phyloP scores from a whole-genome alignment of 2,888 invertebrate species.

The Hymenopus coronatus region DNA sequence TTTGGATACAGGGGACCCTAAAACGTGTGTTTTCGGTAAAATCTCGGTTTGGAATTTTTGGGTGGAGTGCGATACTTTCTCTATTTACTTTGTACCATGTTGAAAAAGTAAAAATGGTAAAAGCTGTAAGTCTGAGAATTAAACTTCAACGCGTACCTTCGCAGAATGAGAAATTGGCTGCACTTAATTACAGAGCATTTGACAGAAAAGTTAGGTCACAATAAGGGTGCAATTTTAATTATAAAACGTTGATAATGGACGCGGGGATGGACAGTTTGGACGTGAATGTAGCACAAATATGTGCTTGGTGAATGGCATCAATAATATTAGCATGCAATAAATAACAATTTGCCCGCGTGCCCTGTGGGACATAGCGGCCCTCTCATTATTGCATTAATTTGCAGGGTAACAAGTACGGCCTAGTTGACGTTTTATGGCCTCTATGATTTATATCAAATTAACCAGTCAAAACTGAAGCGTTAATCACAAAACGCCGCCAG shows the following conservation, averaged over 20 bases:
- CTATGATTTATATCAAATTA: constrained; percentile 2
- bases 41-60: too few species aligned
- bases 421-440: not conserved
- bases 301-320: not conserved
- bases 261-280: not conserved
- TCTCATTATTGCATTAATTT: constrained; percentile 1
- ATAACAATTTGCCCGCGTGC: not conserved
- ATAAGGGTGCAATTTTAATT: not conserved
- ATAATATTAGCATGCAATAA: not conserved
- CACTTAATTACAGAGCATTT: not conserved
- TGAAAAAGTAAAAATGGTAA: too few species aligned
- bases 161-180: not conserved
- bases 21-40: too few species aligned
- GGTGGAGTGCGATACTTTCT: too few species aligned
- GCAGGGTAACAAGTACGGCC: not conserved
- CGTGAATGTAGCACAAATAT: not conserved
- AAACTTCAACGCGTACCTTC: too few species aligned
- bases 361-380: not conserved
- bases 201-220: not conserved
- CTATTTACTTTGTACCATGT: too few species aligned
- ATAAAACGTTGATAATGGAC: not conserved
- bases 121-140: too few species aligned
- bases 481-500: not conserved
- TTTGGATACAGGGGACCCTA: too few species aligned
- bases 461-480: not conserved